Percentiles rank a stretch among this genome's conserved stretches.
These are phyloP conservation scores for Scaptomyza hsui DNA, from an alignment of 1,140 invertebrate genomes.

Conservation along the genomic window DNA sequence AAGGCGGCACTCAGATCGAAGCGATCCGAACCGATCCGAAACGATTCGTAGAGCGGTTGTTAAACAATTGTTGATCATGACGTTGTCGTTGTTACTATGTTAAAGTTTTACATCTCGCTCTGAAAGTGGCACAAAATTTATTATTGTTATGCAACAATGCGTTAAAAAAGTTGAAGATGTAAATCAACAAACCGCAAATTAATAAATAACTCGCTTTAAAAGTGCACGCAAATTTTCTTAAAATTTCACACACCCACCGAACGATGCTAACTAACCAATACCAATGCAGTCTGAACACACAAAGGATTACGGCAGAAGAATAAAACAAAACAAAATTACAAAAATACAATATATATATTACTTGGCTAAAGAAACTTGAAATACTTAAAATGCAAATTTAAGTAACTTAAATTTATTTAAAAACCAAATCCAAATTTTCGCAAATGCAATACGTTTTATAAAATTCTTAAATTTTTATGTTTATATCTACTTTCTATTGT, in stretches of 20 bases:
- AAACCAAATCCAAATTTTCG: slow-evolving; percentile 27
- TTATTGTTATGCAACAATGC: slow-evolving; percentile 25
- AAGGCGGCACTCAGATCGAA: slow-evolving; percentile 40
- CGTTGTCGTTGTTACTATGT: slow-evolving; percentile 52
- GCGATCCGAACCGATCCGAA: slow-evolving; percentile 17
- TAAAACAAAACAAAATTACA: slow-evolving; percentile 13
- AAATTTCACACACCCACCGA: slow-evolving; percentile 9
- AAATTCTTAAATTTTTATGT: slow-evolving; percentile 18
- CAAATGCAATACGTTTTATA: slow-evolving; percentile 40
- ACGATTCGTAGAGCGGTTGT: slow-evolving; percentile 12
- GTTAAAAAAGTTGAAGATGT: slow-evolving; percentile 54
- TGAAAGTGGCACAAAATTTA: slow-evolving; percentile 12
- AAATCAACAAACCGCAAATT: neutral
- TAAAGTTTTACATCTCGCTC: slow-evolving; percentile 20
- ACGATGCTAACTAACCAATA: slow-evolving; percentile 26
- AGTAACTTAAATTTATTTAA: slow-evolving; percentile 5
- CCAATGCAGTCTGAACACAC: slow-evolving; percentile 41
- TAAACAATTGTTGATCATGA: slow-evolving; percentile 35
- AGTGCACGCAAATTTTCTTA: slow-evolving; percentile 38
- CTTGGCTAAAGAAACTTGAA: slow-evolving; percentile 12
- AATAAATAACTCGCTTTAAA: slow-evolving; percentile 12
- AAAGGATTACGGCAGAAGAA: slow-evolving; percentile 17
- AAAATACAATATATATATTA: slow-evolving; percentile 4
- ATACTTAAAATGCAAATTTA: neutral
- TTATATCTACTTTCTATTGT: slow-evolving; percentile 23